Evolutionary conservation across 2,797 vertebrate genomes (phyloP).

Genomic region (Bovichtus diacanthus): DNA sequence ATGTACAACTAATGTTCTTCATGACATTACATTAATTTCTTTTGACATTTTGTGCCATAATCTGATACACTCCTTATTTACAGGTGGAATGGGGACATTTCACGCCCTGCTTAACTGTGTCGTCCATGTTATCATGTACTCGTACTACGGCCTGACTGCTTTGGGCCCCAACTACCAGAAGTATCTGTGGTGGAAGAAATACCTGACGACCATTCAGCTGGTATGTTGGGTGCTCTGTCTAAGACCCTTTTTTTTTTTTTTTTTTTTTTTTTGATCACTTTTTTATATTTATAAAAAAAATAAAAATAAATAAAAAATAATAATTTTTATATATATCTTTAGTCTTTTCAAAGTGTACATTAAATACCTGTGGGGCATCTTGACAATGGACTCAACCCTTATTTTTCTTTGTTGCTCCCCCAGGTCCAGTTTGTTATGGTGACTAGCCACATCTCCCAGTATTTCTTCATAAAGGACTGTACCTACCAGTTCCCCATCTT

Average conservation of each 20-base stretch:
- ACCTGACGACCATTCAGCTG: slow-evolving; percentile 95
- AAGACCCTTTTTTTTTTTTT: too few species aligned
- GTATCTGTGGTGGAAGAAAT: slow-evolving; percentile 98
- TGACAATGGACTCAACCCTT: not conserved
- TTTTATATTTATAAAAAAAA: not conserved
- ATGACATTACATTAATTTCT: rapidly evolving
- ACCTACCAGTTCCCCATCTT: slow-evolving; percentile 93
- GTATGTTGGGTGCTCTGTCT: slow-evolving; percentile 79
- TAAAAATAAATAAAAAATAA: too few species aligned
- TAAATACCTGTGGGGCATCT: not conserved
- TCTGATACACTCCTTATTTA: not conserved
- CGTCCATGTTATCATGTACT: slow-evolving; percentile 96
- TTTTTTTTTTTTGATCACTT: too few species aligned
- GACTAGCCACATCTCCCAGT: slow-evolving; percentile 91
- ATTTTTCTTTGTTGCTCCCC: slow-evolving; percentile 8
- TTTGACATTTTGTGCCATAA: not conserved
- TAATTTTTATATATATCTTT: too few species aligned
- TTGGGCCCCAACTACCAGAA: slow-evolving; percentile 94
- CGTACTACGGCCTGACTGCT: slow-evolving; percentile 94
- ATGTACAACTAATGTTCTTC: not conserved
- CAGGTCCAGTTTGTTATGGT: slow-evolving; percentile 93
- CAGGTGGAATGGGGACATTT: slow-evolving; percentile 96
- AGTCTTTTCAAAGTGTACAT: not conserved
- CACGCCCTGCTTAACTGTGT: slow-evolving; percentile 93
- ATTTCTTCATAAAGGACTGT: slow-evolving; percentile 94